Evolutionary conservation across 2,797 vertebrate species (phyloP), one percentile per base, ranked within the genome.

Genomic region (Parotocinclus haroldoi): DNA sequence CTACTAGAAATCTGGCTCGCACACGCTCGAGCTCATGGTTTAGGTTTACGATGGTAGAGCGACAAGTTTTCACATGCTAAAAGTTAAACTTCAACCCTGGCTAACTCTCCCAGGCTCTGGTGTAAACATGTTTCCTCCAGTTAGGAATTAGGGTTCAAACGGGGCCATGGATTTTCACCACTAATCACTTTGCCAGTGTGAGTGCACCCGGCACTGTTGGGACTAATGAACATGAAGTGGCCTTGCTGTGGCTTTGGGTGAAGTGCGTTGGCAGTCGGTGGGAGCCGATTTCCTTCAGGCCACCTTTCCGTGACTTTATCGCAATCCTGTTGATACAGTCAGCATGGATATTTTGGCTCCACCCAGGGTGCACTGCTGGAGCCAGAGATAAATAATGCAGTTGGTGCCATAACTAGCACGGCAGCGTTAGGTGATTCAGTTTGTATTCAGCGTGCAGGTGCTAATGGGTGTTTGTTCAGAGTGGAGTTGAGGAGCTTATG

Each of bases 31-130:
- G 9, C 54, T 65, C 40, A 27, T 27, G 27, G 27, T 27, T 27
- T 27, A 46, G 10, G 27, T 61, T 61, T 45, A 8, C 19, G 46
- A 4, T 54, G 3, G 19, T 37, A 19, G 57, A 60, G 50, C 48
- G 37, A 55, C 48, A 61, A 38, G 58, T 57, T 72, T 66, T 67
- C 45, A 57, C 44, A 61, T 14, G 63, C 52, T 44, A 13, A 58
- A 63, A 39, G 70, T 66, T 72, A 61, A 72, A 72, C 58, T 66
- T 72, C 52, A 72, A 45, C 58, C 50, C 45, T 45, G 19, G 44
- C 36, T n/a, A 36, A n/a, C 53, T 71, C 48, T 64, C 61, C 54
- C 61, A 59, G 48, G 49, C 70, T 11, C 27, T 3, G 52, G 55
- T 14, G 51, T 61, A 55, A 66, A 66, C 63, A 66, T 10, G 58